A percentile compares a stretch with the other conserved stretches of the same genome.
phyloP scores from a whole-genome alignment of 2,113 vertebrate species.

The Bambusicola thoracicus region DNA sequence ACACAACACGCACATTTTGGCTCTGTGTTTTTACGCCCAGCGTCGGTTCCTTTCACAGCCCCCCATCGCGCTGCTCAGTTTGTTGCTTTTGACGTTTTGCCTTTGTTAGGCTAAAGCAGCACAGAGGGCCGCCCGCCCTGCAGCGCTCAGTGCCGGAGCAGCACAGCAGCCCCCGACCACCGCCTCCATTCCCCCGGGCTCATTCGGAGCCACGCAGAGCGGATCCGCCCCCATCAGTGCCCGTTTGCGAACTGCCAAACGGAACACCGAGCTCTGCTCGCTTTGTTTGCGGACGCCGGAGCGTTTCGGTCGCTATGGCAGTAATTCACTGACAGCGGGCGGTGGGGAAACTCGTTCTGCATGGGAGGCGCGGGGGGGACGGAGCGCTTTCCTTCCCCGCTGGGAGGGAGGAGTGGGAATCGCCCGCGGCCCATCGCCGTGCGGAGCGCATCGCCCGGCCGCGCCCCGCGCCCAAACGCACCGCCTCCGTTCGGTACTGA shows the following conservation, averaged over 20 bases:
- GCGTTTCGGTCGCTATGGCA: rapidly evolving
- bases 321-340: not conserved
- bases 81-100: not conserved
- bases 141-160: too few relatives aligned
- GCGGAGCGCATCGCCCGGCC: not conserved
- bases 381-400: not conserved
- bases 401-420: not conserved
- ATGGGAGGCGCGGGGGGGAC: rapidly evolving
- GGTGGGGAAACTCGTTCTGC: not conserved
- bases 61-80: rapidly evolving
- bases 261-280: too few relatives aligned
- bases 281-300: not conserved
- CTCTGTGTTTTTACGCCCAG: not conserved
- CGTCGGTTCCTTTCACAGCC: rapidly evolving
- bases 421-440: too few relatives aligned
- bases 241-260: too few relatives aligned
- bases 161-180: not conserved
- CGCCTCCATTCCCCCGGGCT: not conserved
- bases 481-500: not conserved
- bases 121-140: not conserved
- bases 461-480: not conserved
- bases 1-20: too few relatives aligned
- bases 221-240: too few relatives aligned
- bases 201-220: too few relatives aligned
- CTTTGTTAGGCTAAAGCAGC: rapidly evolving